phyloP scores from a whole-genome alignment of 1,140 invertebrate species.

The Metaphire vulgaris region DNA sequence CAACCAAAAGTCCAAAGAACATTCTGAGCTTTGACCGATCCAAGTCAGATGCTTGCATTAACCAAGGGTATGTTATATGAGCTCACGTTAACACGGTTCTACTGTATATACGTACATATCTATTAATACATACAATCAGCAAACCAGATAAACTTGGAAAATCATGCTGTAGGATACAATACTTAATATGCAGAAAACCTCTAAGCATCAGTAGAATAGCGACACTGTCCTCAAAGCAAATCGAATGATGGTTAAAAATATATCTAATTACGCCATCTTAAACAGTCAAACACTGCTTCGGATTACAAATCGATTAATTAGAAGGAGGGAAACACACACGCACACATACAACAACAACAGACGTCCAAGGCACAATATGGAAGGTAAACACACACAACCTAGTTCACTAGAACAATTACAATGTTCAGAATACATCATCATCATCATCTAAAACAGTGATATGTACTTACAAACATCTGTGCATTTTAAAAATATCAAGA shows the following conservation, averaged over 20 bases:
- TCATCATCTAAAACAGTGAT: neutral
- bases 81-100: neutral
- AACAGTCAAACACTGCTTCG: neutral
- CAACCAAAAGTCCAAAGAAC: too few species aligned
- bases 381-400: neutral
- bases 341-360: too few species aligned
- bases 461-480: neutral
- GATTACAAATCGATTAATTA: neutral
- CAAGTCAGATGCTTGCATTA: too few species aligned
- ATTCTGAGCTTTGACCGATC: too few species aligned
- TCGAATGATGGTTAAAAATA: neutral
- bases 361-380: constrained; percentile 1
- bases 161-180: neutral
- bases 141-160: neutral
- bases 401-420: neutral
- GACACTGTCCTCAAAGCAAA: neutral
- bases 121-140: neutral
- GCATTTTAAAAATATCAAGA: neutral
- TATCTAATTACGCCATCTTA: neutral
- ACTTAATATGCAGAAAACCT: too few species aligned
- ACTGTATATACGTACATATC: neutral
- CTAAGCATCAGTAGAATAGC: neutral
- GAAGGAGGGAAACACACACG: neutral
- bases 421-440: neutral
- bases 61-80: neutral